phyloP scores from a whole-genome alignment of 2,888 invertebrate species.

The Meloe dianella region DNA sequence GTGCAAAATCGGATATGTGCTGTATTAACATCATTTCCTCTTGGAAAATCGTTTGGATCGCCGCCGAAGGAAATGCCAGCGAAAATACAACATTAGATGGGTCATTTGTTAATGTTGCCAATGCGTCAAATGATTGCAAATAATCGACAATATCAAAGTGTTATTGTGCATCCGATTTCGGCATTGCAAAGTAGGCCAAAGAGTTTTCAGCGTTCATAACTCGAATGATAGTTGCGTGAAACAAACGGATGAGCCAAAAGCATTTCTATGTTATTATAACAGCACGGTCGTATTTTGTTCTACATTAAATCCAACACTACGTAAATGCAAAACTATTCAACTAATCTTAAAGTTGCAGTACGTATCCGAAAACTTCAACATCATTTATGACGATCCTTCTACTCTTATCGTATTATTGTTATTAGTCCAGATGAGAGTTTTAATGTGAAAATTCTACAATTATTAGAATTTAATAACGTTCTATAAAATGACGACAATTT shows the following conservation, averaged over 20 bases:
- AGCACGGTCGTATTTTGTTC: neutral
- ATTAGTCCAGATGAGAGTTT: neutral
- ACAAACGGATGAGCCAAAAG: neutral
- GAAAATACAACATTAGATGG: conserved; percentile 24
- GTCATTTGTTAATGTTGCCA: conserved; percentile 33
- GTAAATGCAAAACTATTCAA: neutral
- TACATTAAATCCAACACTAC: neutral
- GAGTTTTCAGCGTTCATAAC: no score
- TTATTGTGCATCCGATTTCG: no score
- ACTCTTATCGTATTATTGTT: neutral
- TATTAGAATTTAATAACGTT: neutral
- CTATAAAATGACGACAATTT: neutral
- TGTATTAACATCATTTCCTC: conserved; percentile 40
- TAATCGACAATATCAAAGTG: no score
- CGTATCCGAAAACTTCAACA: neutral
- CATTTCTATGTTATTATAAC: neutral
- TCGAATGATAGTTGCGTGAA: neutral
- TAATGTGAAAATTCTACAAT: neutral
- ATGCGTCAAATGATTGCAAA: no score
- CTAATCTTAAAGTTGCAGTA: neutral
- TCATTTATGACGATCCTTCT: neutral
- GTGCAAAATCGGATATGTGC: conserved; percentile 41
- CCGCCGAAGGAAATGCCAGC: conserved; percentile 27
- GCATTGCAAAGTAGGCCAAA: no score
- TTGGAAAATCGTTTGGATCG: conserved; percentile 34